Evolutionary conservation across 2,797 vertebrate species (phyloP).

Genomic region (Myotis pilosus): DNA sequence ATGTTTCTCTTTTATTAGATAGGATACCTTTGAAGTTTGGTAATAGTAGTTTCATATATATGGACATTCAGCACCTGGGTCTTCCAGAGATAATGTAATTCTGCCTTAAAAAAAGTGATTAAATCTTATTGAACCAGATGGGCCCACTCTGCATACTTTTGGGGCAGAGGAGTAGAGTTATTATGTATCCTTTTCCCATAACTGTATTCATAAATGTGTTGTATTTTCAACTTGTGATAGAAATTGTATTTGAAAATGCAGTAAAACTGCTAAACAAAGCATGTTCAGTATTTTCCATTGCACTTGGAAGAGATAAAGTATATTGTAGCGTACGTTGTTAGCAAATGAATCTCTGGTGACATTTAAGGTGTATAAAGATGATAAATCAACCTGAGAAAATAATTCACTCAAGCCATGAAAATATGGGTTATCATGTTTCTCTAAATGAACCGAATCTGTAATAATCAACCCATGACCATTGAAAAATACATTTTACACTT

Average conservation of each 20-base stretch:
- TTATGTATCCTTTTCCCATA: background rate
- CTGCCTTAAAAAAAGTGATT: background rate
- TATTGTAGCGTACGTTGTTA: background rate
- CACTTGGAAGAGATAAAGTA: background rate
- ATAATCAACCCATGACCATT: background rate
- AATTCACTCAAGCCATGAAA: background rate
- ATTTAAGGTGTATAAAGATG: slow-evolving; percentile 10
- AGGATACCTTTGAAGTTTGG: background rate
- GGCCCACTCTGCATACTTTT: background rate
- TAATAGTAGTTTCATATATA: background rate
- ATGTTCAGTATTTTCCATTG: background rate
- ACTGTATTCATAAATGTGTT: background rate
- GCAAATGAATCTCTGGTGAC: background rate
- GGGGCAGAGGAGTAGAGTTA: background rate
- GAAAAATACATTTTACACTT: background rate
- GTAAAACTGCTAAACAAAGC: slow-evolving; percentile 34
- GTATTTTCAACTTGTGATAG: background rate
- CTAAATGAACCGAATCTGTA: background rate
- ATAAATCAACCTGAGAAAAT: background rate
- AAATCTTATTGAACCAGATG: background rate
- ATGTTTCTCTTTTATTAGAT: no score
- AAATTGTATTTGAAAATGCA: background rate
- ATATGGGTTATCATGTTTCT: background rate
- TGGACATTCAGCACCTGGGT: background rate
- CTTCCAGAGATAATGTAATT: background rate